Percentiles rank a stretch among this genome's conserved stretches.
Conservation (phyloP, 2,113 vertebrate genomes). For the Cephalopholis sonnerati region DNA sequence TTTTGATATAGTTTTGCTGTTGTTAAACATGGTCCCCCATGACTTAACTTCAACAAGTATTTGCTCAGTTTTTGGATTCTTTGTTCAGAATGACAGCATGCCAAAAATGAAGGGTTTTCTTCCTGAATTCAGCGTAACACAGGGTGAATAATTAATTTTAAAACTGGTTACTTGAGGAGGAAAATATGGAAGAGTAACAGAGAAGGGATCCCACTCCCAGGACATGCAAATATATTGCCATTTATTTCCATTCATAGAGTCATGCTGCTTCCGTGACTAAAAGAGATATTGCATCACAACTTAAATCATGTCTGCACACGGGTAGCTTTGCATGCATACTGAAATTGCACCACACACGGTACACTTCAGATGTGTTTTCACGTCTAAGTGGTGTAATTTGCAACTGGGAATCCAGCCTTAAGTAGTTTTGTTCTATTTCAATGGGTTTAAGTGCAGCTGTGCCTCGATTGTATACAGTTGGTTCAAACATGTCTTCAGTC, state of each 20-base stretch:
- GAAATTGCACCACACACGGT: background rate
- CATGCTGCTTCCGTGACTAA: too few species aligned
- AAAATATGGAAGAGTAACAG: background rate
- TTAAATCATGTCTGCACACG: background rate
- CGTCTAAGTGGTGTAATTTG: slow-evolving; percentile 1
- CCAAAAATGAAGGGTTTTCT: too few species aligned
- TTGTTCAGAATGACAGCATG: too few species aligned
- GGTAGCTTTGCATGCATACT: background rate
- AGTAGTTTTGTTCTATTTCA: background rate
- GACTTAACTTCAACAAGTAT: too few species aligned
- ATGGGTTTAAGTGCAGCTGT: background rate
- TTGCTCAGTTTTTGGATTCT: too few species aligned
- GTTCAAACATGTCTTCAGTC: background rate
- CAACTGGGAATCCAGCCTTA: background rate
- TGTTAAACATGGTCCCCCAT: too few species aligned
- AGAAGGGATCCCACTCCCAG: background rate
- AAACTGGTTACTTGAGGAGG: too few species aligned
- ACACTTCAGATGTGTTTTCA: background rate
- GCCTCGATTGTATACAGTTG: background rate
- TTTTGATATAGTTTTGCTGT: too few species aligned
- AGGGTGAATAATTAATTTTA: too few species aligned
- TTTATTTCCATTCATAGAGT: background rate
- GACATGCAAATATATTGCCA: background rate
- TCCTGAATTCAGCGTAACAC: too few species aligned
- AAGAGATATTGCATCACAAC: background rate